Conservation (phyloP, 2,888 invertebrate genomes). For the Rhyacophila evoluta region DNA sequence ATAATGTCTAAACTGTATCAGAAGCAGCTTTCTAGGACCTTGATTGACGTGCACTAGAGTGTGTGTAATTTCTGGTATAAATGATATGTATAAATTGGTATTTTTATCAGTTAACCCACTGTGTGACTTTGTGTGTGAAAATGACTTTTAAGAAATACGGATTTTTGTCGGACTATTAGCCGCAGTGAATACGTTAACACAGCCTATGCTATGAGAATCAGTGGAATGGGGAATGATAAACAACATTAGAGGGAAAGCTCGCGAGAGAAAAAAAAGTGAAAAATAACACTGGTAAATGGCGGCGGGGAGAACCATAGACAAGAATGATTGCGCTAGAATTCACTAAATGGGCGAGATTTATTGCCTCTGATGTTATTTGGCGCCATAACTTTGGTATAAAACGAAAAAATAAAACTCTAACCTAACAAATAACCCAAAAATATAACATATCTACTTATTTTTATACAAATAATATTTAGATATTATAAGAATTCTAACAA, state of each 20-base stretch:
- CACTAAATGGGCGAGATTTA: slow-evolving; percentile 14
- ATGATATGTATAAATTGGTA: no score
- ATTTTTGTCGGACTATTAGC: neutral
- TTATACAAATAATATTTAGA: no score
- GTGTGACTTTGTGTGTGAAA: no score
- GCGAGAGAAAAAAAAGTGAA: slow-evolving; percentile 29
- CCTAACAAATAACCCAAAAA: neutral
- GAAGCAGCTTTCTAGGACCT: no score
- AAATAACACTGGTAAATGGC: slow-evolving; percentile 8
- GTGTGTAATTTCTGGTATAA: no score
- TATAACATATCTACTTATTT: neutral
- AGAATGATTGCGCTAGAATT: slow-evolving; percentile 14
- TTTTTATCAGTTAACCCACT: no score
- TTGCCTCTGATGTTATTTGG: neutral
- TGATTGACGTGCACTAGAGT: no score
- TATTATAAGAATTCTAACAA: no score
- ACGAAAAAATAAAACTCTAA: neutral
- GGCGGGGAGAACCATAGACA: slow-evolving; percentile 8
- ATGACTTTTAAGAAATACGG: no score
- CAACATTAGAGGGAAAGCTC: slow-evolving; percentile 35
- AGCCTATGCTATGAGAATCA: neutral
- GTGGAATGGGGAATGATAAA: slow-evolving; percentile 28
- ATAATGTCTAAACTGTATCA: no score
- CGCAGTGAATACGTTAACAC: neutral
- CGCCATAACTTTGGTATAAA: neutral